Evolutionary conservation across 2,113 vertebrate genomes (phyloP), one percentile per base, ranked within the genome.

Genomic region (Ascaphus truei): DNA sequence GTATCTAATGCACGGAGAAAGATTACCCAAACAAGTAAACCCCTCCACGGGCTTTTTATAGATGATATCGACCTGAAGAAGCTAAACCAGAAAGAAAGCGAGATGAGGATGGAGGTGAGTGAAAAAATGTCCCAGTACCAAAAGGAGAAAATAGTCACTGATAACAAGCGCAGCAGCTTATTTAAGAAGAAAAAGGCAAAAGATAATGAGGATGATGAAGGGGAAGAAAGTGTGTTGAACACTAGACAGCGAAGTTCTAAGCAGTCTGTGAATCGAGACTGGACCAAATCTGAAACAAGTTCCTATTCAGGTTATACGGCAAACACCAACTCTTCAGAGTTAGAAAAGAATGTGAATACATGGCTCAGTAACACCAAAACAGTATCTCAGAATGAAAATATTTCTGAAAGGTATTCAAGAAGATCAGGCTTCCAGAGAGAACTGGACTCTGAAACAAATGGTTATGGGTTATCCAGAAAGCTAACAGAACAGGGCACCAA

Each of bases 181-280:
- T 99, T 92, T 83, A 99, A 96, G 83, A 99, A 98, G 72, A 98
- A 98, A 80, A 90, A 91, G 74, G 81, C 80, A 1, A 92, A 88
- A 76, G 89, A 88, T 0, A 87, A 84, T 3, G 88, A 86, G 0
- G 85, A 90, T 18, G 76, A 78, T 1, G 62, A 77, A 41, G 47
- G 5, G 12, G 80, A 81, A 3, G 79, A 79, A 25, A 65, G 43
- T 23, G 2, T 31, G 2, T 37, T 20, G 10, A 59, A 18, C 18
- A 12, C 56, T 7, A 62, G 77, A 77, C 31, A 3, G 12, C 1
- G 82, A 79, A 83, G 78, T 41, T 65, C 72, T 22, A 72, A 12
- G 3, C 8, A 0, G 1, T 68, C 68, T 10, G 76, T 81, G 29
- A 78, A 73, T 26, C 63, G 65, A 37, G 66, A 78, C 30, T 73